Percentiles rank a stretch among this genome's conserved stretches.
Evolutionary conservation across 2,797 vertebrate genomes (phyloP).

Genomic region (Dendrocincla fuliginosa): DNA sequence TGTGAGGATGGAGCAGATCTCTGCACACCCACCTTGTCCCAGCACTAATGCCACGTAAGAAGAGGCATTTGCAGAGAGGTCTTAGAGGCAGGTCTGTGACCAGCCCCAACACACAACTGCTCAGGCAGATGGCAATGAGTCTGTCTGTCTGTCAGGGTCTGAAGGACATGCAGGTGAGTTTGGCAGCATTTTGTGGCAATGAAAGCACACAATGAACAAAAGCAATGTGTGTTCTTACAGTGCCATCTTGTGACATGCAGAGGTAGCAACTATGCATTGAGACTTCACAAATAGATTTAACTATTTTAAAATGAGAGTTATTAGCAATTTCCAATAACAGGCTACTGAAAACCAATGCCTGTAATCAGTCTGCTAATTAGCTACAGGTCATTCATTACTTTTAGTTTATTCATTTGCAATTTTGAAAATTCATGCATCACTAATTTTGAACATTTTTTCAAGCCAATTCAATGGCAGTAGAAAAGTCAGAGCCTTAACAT

Average conservation of each 20-base stretch:
- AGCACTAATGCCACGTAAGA: fast-evolving
- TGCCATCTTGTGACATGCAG: constrained; percentile 53
- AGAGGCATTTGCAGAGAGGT: neutral
- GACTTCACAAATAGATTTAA: neutral
- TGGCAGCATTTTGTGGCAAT: fast-evolving
- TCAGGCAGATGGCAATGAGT: neutral
- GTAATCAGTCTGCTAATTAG: neutral
- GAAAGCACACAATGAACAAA: neutral
- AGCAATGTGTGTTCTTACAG: neutral
- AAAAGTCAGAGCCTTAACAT: neutral
- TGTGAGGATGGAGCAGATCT: neutral
- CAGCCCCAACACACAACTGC: neutral
- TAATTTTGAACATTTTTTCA: neutral
- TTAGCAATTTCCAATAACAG: neutral
- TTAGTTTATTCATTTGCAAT: neutral
- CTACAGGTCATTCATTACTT: neutral
- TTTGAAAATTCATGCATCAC: neutral
- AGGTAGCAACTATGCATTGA: neutral
- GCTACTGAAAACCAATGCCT: neutral
- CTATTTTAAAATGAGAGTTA: neutral
- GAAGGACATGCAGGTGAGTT: fast-evolving
- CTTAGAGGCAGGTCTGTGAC: neutral
- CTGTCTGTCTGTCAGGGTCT: no score
- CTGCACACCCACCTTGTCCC: neutral
- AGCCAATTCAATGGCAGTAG: neutral